Evolutionary conservation across 2,888 invertebrate genomes (phyloP).

Genomic region (Leucania comma): DNA sequence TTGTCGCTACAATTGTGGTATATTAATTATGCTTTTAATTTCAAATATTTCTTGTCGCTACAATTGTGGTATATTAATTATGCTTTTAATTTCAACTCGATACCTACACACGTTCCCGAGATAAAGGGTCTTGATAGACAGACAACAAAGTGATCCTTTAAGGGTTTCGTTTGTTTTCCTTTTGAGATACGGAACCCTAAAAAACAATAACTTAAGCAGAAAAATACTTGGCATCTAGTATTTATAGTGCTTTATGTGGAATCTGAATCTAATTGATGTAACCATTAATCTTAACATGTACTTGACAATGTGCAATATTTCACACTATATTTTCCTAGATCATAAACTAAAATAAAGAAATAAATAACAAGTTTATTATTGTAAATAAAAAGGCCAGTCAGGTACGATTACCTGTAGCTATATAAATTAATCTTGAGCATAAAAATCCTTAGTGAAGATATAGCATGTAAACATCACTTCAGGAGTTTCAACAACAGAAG

Average conservation of each 20-base stretch:
- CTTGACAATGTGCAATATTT: conserved; percentile 36
- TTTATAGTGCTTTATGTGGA: not conserved
- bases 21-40: too few species aligned
- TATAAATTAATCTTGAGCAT: not conserved
- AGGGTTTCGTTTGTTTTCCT: too few species aligned
- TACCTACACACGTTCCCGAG: too few species aligned
- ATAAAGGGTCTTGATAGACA: too few species aligned
- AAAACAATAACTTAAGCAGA: not conserved
- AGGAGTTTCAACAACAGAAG: too few species aligned
- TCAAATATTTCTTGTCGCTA: too few species aligned
- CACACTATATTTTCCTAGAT: conserved; percentile 33
- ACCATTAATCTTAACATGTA: conserved; percentile 6
- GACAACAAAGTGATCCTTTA: too few species aligned
- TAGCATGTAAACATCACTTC: too few species aligned
- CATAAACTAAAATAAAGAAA: conserved; percentile 28
- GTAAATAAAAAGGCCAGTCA: conserved; percentile 17
- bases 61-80: too few species aligned
- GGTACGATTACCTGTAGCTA: not conserved
- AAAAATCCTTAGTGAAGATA: not conserved
- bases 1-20: too few species aligned
- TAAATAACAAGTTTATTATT: conserved; percentile 2
- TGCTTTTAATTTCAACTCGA: too few species aligned
- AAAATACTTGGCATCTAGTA: conserved; percentile 2
- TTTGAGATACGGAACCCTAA: too few species aligned
- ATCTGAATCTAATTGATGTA: not conserved